Percentiles rank a stretch among this genome's conserved stretches.
Evolutionary conservation across 1,140 invertebrate species (phyloP).

Genomic region (Brachionus rotundiformis): DNA sequence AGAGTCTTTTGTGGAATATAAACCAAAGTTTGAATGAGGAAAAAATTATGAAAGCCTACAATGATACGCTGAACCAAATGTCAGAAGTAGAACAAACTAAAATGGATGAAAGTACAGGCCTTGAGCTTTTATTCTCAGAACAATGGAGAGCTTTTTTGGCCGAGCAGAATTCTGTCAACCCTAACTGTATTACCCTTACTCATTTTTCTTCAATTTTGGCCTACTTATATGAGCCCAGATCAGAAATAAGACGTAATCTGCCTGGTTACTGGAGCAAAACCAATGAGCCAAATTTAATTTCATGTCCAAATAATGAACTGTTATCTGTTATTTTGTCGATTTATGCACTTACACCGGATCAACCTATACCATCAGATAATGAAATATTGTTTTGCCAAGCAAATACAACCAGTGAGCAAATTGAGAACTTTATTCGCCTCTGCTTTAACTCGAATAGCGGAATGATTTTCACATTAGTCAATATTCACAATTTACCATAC

Average conservation of each 20-base stretch:
- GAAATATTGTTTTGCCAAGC: conserved; percentile 59
- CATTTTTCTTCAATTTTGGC: neutral
- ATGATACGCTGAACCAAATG: neutral
- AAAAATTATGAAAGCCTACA: neutral
- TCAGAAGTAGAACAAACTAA: neutral
- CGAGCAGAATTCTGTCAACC: neutral
- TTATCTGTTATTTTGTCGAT: conserved; percentile 6
- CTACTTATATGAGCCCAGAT: neutral
- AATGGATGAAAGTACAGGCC: neutral
- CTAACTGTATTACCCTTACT: neutral
- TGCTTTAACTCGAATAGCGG: neutral
- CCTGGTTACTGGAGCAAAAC: conserved; percentile 34
- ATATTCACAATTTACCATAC: conserved; percentile 29
- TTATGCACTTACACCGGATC: neutral
- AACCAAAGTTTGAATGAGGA: neutral
- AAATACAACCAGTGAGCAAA: conserved; percentile 58
- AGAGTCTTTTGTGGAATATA: neutral
- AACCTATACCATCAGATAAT: conserved; percentile 56
- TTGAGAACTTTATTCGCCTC: conserved; percentile 51
- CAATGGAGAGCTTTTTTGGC: neutral
- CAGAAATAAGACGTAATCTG: neutral
- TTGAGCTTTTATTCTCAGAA: neutral
- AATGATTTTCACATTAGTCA: conserved; percentile 32
- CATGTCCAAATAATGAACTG: conserved; percentile 56
- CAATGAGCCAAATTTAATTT: conserved; percentile 57